Evolutionary conservation across 2,797 vertebrate species (phyloP).

Genomic region (Tauraco hartlaubi): DNA sequence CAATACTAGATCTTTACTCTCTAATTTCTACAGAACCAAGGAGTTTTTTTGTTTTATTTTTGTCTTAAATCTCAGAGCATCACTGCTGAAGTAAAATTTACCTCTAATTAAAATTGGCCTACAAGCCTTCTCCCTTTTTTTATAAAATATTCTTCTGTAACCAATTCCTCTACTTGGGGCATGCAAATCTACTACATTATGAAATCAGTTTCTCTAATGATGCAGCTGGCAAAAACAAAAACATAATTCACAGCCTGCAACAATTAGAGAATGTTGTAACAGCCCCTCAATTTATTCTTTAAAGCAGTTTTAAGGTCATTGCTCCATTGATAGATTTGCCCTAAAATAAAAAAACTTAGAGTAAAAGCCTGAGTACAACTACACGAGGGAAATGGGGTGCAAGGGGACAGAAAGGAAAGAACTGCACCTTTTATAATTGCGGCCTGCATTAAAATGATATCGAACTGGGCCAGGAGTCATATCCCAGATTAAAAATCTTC

Average conservation of each 20-base stretch:
- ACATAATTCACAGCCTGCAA: conserved; percentile 7
- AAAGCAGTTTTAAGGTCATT: background rate
- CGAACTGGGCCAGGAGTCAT: background rate
- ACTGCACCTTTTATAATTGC: background rate
- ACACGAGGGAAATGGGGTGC: background rate
- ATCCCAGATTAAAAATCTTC: background rate
- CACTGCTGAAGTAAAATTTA: background rate
- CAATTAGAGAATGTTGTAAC: background rate
- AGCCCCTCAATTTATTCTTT: background rate
- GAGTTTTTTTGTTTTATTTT: background rate
- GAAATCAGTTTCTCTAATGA: conserved; percentile 36
- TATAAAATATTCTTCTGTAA: conserved; percentile 7
- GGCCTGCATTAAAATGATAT: background rate
- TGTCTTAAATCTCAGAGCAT: background rate
- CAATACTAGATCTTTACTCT: background rate
- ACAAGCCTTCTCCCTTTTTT: background rate
- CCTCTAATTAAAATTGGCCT: conserved; percentile 21
- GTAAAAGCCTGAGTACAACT: background rate
- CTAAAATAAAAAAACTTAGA: background rate
- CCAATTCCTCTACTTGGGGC: background rate
- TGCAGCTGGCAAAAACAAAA: conserved; percentile 30
- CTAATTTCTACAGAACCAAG: background rate
- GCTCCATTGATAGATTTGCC: background rate
- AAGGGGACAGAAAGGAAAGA: background rate
- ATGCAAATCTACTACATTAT: conserved; percentile 14